Conservation (phyloP, 2,888 invertebrate species). For the Ochropacha duplaris region DNA sequence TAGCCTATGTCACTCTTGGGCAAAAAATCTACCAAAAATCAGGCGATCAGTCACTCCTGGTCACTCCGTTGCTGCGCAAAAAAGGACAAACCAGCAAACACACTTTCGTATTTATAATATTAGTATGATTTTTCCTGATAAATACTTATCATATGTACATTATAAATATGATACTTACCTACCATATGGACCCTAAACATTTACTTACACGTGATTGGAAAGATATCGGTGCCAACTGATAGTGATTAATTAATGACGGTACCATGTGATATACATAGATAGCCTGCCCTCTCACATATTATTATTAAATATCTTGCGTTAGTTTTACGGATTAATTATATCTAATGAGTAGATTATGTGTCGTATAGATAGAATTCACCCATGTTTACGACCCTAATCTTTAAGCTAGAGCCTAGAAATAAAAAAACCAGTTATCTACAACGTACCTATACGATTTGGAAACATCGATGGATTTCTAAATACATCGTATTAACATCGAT, state of each 20-base stretch:
- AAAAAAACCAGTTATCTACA: neutral
- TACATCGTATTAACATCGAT: too few species aligned
- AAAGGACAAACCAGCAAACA: too few species aligned
- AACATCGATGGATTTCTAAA: too few species aligned
- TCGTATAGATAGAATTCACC: neutral
- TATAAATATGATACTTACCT: neutral
- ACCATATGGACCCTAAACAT: neutral
- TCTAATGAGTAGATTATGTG: neutral
- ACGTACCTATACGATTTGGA: too few species aligned
- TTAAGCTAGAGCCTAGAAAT: neutral
- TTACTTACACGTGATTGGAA: neutral
- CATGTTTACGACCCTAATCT: neutral
- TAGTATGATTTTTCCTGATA: too few species aligned
- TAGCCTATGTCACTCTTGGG: too few species aligned
- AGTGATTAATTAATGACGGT: neutral
- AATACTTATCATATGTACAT: too few species aligned
- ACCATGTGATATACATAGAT: neutral
- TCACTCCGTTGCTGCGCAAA: too few species aligned
- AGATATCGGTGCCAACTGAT: neutral
- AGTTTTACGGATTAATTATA: neutral
- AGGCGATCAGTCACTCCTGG: too few species aligned
- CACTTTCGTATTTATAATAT: too few species aligned
- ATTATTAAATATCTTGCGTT: neutral
- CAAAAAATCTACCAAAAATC: too few species aligned
- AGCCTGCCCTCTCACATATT: neutral